Base-by-base conservation (phyloP, 2,888 invertebrate genomes). In the Drosophila robusta region DNA sequence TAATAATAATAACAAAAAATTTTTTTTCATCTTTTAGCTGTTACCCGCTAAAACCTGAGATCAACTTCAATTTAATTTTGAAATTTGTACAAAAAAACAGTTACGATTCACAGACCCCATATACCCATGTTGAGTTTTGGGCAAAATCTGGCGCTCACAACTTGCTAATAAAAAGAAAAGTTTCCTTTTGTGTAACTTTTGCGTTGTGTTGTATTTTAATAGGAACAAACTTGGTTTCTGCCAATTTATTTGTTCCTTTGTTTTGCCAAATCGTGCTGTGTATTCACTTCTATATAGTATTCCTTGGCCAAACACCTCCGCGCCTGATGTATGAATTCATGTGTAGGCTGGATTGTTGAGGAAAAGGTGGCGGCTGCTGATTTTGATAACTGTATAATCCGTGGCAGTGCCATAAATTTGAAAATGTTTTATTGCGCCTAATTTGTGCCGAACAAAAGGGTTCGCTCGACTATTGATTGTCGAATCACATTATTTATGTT, bases 141-240 rank as follows among this genome's bases (percentile, higher is more conserved):
- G 14, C 22, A 14, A 12, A 46, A 39, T 18, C 14, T n/a, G 34
- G 4, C 11, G 55, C 50, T 47, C 22, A n/a, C 64, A 81, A 73
- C 57, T 76, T 84, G 81, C 58, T 65, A 75, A 75, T 74, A 57
- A 67, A 77, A 78, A 73, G 70, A 85, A 83, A 83, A 85, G 66
- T 83, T 83, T 72, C 55, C 83, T 82, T 81, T 86, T 83, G 82
- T 83, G 78, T 84, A 83, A 83, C 87, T 83, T 83, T 87, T 74
- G 74, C 82, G 70, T 78, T 87, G 63, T 87, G 85, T 83, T 87
- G 78, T 83, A 81, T 76, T 75, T 87, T 83, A 83, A 87, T 83
- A 85, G 83, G 58, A 74, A 69, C 69, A 83, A 83, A 83, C 87
- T 83, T 83, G 79, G 55, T 70, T 71, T 64, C 68, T 74, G 73